Evolutionary conservation across 2,888 invertebrate species (phyloP).

Genomic region (Harmothoe impar): DNA sequence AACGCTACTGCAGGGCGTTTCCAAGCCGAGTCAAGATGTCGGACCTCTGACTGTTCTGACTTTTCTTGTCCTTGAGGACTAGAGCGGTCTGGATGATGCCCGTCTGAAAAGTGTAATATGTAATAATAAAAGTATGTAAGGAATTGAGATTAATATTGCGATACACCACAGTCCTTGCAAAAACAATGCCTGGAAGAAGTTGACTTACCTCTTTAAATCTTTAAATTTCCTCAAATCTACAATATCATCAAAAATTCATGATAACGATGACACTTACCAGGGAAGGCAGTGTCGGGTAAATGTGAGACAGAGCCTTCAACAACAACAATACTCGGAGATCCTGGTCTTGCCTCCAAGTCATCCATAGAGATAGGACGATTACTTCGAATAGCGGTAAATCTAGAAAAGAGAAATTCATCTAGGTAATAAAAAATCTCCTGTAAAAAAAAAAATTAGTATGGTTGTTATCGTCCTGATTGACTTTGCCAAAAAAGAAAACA

Average conservation of each 20-base stretch:
- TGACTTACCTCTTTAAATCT: too few species aligned
- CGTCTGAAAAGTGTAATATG: neutral
- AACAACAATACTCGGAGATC: slow-evolving; percentile 74
- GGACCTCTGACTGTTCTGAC: slow-evolving; percentile 33
- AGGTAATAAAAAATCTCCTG: too few species aligned
- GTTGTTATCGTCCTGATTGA: too few species aligned
- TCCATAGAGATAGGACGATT: slow-evolving; percentile 71
- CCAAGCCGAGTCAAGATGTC: slow-evolving; percentile 30
- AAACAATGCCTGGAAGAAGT: too few species aligned
- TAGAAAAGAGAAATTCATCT: too few species aligned
- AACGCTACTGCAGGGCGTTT: slow-evolving; percentile 16
- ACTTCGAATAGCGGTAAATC: slow-evolving; percentile 28
- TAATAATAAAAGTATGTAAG: too few species aligned
- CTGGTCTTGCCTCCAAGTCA: slow-evolving; percentile 80
- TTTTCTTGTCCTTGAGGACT: slow-evolving; percentile 62
- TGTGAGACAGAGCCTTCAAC: slow-evolving; percentile 60
- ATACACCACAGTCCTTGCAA: too few species aligned
- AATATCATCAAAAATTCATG: too few species aligned
- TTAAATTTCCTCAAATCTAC: too few species aligned
- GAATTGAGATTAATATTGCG: too few species aligned
- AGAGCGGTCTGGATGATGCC: slow-evolving; percentile 20
- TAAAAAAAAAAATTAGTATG: too few species aligned
- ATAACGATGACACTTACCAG: neutral
- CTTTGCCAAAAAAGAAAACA: too few species aligned
- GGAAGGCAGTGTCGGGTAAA: neutral